Conservation (phyloP, 2,888 invertebrate species). For the Rotaria socialis region DNA sequence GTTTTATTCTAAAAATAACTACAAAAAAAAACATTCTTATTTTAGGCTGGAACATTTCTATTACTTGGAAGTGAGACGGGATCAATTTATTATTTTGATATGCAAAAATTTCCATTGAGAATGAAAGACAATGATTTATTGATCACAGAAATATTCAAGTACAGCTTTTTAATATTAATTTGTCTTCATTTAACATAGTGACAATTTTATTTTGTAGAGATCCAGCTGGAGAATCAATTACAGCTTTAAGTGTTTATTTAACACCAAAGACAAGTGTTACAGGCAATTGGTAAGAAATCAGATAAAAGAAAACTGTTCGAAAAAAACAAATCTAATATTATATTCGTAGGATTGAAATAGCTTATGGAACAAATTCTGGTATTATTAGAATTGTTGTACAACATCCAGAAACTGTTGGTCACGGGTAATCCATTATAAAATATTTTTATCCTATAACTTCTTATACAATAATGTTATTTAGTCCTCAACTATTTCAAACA, state of each 20-base stretch:
- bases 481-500: conserved; percentile 94
- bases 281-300: conserved; percentile 34
- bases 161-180: conserved; percentile 62
- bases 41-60: conserved; percentile 79
- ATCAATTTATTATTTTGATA: conserved; percentile 93
- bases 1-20: background rate
- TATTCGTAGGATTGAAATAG: conserved; percentile 96
- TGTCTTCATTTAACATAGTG: background rate
- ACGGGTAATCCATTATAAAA: conserved; percentile 61
- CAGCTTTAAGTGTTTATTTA: conserved; percentile 92
- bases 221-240: conserved; percentile 87
- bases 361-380: conserved; percentile 89
- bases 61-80: conserved; percentile 91
- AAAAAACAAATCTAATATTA: background rate
- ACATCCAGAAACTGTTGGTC: conserved; percentile 96
- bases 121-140: conserved; percentile 98
- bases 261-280: conserved; percentile 89
- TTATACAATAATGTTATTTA: background rate
- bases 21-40: background rate
- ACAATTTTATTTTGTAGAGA: conserved; percentile 62
- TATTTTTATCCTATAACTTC: background rate
- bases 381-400: conserved; percentile 94
- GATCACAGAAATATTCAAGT: conserved; percentile 81
- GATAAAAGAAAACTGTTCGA: too few species aligned
- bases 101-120: conserved; percentile 95